Percentiles rank a stretch among this genome's conserved stretches.
These are phyloP conservation scores for Coregonus sp. DNA, from an alignment of 2,797 vertebrate species.

Conservation along the genomic window DNA sequence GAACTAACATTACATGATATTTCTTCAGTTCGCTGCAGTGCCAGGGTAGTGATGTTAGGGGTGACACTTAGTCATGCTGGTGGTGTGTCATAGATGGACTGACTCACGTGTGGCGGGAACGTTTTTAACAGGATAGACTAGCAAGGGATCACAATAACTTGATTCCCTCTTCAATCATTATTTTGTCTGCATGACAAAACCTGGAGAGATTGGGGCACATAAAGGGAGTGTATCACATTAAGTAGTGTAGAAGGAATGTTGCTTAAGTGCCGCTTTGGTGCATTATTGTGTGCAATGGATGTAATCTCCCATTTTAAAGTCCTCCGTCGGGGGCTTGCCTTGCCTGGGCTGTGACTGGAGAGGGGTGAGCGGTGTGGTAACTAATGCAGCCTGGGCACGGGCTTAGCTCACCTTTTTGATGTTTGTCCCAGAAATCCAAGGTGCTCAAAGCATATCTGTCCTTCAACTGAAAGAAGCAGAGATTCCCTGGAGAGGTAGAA, in stretches of 20 bases:
- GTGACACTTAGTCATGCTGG: background rate
- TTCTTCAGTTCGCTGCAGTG: constrained; percentile 39
- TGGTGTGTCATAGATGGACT: background rate
- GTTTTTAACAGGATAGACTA: background rate
- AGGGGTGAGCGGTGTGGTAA: constrained; percentile 42
- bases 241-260: constrained; percentile 46
- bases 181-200: constrained; percentile 10
- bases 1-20: constrained; percentile 49
- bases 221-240: constrained; percentile 40
- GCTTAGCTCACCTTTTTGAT: constrained; percentile 75
- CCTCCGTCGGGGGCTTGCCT: constrained; percentile 22
- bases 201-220: constrained; percentile 27
- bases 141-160: background rate
- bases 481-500: constrained; percentile 53
- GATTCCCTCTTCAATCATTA: background rate
- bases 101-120: background rate
- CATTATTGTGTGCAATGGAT: constrained; percentile 34
- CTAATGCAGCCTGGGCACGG: constrained; percentile 46
- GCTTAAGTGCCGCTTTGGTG: constrained; percentile 42
- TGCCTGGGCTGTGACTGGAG: constrained; percentile 30
- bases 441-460: constrained; percentile 67
- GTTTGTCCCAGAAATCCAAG: constrained; percentile 64
- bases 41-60: constrained; percentile 10
- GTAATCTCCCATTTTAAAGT: constrained; percentile 58
- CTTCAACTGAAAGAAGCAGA: constrained; percentile 63